Evolutionary conservation across 2,888 invertebrate species (phyloP).

Genomic region (Drepanosiphum platanoidis): DNA sequence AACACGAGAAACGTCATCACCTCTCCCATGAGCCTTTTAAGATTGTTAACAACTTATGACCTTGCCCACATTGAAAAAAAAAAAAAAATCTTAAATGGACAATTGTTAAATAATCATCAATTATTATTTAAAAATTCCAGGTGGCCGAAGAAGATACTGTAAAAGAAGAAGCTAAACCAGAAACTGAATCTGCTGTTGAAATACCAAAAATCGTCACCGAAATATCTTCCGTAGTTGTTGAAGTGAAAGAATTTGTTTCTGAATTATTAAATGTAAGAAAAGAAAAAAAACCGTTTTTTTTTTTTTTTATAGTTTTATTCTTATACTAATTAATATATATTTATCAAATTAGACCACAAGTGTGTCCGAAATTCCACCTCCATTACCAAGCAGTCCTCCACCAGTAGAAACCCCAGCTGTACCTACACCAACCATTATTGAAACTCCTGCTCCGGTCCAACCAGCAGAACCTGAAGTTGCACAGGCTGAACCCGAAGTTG

Average conservation of each 20-base stretch:
- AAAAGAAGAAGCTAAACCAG: constrained; percentile 51
- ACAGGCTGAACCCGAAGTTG: constrained; percentile 35
- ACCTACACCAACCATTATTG: constrained; percentile 64
- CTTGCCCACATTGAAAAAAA: constrained; percentile 24
- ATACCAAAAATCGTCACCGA: constrained; percentile 44
- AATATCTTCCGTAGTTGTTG: background rate
- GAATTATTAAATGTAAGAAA: constrained; percentile 27
- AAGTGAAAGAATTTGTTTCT: constrained; percentile 38
- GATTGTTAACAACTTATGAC: constrained; percentile 33
- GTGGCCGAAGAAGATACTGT: constrained; percentile 50
- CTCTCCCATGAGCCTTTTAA: constrained; percentile 2
- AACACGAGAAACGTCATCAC: background rate
- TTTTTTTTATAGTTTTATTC: background rate
- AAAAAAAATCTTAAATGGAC: background rate
- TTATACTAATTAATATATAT: background rate
- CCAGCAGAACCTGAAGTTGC: constrained; percentile 26
- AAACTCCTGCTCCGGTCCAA: constrained; percentile 50
- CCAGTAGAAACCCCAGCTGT: constrained; percentile 64
- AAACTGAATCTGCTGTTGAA: constrained; percentile 57
- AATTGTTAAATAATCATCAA: constrained; percentile 21
- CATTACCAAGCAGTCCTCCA: constrained; percentile 65
- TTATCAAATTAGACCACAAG: constrained; percentile 58
- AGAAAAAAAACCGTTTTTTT: background rate
- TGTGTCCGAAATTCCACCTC: constrained; percentile 65
- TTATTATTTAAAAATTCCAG: constrained; percentile 38